Evolutionary conservation across 2,797 vertebrate genomes (phyloP).

Genomic region (Pangasius sanitwongsei): DNA sequence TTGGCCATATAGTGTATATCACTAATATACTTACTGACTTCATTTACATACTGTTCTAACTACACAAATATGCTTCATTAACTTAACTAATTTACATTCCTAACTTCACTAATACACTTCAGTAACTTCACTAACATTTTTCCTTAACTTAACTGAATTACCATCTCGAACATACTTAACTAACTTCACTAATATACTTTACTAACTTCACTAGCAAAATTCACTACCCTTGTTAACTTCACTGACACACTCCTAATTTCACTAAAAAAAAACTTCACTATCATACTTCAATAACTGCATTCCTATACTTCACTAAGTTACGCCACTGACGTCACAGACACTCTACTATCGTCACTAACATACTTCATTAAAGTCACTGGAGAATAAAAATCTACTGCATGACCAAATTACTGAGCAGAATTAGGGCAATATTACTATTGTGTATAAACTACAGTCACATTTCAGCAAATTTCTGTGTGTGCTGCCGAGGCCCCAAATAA

Average conservation of each 20-base stretch:
- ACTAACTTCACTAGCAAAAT: neutral
- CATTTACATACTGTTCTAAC: neutral
- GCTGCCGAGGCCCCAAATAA: conserved; percentile 49
- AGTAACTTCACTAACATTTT: neutral
- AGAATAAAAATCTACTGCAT: neutral
- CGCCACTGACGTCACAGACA: neutral
- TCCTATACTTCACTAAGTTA: neutral
- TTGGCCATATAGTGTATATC: neutral
- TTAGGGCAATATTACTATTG: neutral
- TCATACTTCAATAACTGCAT: neutral
- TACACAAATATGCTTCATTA: neutral
- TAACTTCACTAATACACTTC: neutral
- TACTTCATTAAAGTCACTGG: neutral
- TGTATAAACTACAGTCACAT: neutral
- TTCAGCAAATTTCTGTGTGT: conserved; percentile 28
- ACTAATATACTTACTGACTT: neutral
- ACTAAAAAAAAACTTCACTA: neutral
- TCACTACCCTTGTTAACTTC: neutral
- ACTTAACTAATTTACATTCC: neutral
- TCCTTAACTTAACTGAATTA: neutral
- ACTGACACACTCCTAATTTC: neutral
- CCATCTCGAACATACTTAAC: neutral
- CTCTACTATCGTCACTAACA: neutral
- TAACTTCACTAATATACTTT: neutral
- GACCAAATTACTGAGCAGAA: neutral